Conservation (phyloP, 1,140 invertebrate genomes). For the Drosophila hydei region DNA sequence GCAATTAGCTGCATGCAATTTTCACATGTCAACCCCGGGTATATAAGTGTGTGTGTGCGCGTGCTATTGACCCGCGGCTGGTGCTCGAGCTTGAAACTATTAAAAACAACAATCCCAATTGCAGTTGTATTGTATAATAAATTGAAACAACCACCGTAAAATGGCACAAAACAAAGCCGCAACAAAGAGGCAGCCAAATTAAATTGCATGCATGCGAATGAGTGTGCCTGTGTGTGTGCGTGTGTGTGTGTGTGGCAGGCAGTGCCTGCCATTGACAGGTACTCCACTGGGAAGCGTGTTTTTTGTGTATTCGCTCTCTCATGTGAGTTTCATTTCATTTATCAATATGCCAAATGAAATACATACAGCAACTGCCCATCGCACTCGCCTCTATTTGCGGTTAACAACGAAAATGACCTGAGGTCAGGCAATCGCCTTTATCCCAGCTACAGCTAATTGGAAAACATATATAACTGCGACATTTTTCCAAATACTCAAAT, state of each 20-base stretch:
- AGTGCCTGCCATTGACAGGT: conserved; percentile 65
- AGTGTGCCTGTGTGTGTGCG: conserved; percentile 22
- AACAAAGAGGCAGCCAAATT: conserved; percentile 71
- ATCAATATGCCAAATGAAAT: conserved; percentile 74
- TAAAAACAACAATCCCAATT: conserved; percentile 37
- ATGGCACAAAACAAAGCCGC: conserved; percentile 70
- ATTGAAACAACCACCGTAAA: conserved; percentile 78
- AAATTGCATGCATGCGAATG: conserved; percentile 51
- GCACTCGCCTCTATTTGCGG: conserved; percentile 40
- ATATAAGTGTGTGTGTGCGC: conserved; percentile 31
- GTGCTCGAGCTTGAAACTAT: conserved; percentile 43
- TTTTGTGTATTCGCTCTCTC: conserved; percentile 28
- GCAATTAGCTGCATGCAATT: conserved; percentile 79
- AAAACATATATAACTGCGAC: conserved; percentile 3
- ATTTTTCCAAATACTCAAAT: conserved; percentile 4
- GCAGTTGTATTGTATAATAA: conserved; percentile 64
- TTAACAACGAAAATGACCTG: conserved; percentile 12
- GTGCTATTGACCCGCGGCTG: conserved; percentile 40
- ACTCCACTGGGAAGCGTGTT: conserved; percentile 22
- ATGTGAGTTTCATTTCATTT: conserved; percentile 60
- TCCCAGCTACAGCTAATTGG: conserved; percentile 19
- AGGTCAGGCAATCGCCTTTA: conserved; percentile 5
- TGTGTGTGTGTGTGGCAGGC: conserved; percentile 26
- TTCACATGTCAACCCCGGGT: conserved; percentile 65
- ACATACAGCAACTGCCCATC: conserved; percentile 32